Evolutionary conservation across 2,888 invertebrate genomes (phyloP), one percentile per base, ranked within the genome.

Genomic region (Listrodromus nycthemerus): DNA sequence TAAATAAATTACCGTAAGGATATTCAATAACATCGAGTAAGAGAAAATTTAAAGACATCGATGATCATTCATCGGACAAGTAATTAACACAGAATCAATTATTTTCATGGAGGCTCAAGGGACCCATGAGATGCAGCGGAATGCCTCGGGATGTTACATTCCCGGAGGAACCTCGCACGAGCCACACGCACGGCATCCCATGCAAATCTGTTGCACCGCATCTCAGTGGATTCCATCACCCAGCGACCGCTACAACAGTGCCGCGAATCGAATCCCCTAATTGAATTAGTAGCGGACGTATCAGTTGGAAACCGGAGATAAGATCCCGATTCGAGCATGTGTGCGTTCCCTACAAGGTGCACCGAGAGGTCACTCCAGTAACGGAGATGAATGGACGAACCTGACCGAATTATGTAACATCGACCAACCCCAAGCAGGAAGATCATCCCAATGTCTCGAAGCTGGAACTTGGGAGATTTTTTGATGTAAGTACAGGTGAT

Each of bases 311-410:
- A 65, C 19, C 37, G 65, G 65, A 37, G 33, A 33, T 27, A 37
- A 37, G 19, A 13, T 21, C n/a, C 37, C 8, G 37, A 37, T 33
- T 37, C 65, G n/a, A 65, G 65, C 37, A 37, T 65, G 58, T 30
- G 58, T 30, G 13, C 16, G 5, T 16, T 61, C 30, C 27, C 30
- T 30, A 6, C 30, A 7, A 27, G 58, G 16, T 61, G 27, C 30
- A 27, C 58, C 30, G 27, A 61, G 27, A 16, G 27, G 58, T 61
- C 27, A 5, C 30, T 61, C 30, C 58, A 2, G 10, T 16, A 16
- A 61, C 30, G 58, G 58, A 61, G 27, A 61, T 27, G 58, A 61
- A 27, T 61, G 30, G 27, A 61, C 58, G 16, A n/a, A 61, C 4
- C 58, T 2, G 16, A 61, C 30, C 58, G 27, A 30, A 61, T 61